Base-by-base conservation (phyloP, 2,888 invertebrate genomes). In the Mesochorus sp. region DNA sequence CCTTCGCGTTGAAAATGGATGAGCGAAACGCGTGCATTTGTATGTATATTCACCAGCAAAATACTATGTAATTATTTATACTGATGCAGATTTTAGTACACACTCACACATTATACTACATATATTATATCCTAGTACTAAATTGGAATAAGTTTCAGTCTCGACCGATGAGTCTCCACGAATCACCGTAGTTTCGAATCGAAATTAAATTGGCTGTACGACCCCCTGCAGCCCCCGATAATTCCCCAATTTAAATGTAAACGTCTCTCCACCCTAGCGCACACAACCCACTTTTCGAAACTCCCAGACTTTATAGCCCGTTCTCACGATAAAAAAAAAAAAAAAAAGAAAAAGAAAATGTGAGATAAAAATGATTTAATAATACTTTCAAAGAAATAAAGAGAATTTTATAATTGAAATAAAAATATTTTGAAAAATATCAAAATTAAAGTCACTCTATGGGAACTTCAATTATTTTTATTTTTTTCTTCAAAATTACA, bases 221-320 rank as follows among this genome's bases (percentile, higher is more conserved):
- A 42, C 53, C 64, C 75, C 28, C 57, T 26, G 28, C n/a, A 19
- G 28, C 10, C 49, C 47, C 49, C 70, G 76, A 71, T 71, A 71
- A 76, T 76, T 64, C 59, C 42, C 64, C 70, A 71, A 76, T 76
- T 71, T 76, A 76, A 76, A 76, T 76, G 70, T 76, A 76, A 76
- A 70, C 76, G 70, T 64, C 59, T 14, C n/a, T 44, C 55, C 51
- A 24, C 64, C 66, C 37, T 53, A n/a, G n/a, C 39, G 37, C 66
- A 6, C 51, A 24, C 51, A 21, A n/a, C 24, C 24, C 39, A 37
- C 64, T 44, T 17, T 42, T n/a, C 34, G 28, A 31, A 64, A 42
- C 55, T 34, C 59, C 3, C 28, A 61, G 68, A 62, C 44, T 75
- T 75, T 75, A 75, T 61, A 42, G 68, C 62, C 61, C 26, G 57